Conservation (phyloP, 2,888 invertebrate genomes). For the Drosophila picticornis region DNA sequence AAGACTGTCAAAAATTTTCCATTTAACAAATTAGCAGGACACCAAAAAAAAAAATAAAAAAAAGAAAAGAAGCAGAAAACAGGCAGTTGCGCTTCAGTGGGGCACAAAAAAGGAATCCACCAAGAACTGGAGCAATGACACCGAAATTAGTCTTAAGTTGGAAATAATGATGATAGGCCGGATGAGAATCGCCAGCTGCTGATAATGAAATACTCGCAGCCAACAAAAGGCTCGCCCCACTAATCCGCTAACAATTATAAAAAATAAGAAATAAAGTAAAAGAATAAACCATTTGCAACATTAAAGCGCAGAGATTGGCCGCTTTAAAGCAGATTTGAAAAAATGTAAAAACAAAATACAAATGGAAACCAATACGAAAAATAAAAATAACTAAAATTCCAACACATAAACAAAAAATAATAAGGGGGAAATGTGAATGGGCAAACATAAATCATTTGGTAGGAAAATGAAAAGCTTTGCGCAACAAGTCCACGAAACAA, state of each 20-base stretch:
- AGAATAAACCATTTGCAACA: slow-evolving; percentile 10
- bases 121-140: slow-evolving; percentile 41
- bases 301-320: slow-evolving; percentile 31
- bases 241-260: slow-evolving; percentile 62
- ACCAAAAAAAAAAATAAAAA: slow-evolving; percentile 15
- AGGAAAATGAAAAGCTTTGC: slow-evolving; percentile 76
- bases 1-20: slow-evolving; percentile 78
- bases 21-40: slow-evolving; percentile 73
- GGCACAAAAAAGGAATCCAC: slow-evolving; percentile 23
- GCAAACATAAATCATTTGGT: slow-evolving; percentile 74
- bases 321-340: slow-evolving; percentile 27
- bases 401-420: slow-evolving; percentile 39
- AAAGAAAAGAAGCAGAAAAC: slow-evolving; percentile 4
- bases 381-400: slow-evolving; percentile 10
- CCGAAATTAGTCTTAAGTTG: slow-evolving; percentile 72
- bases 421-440: slow-evolving; percentile 51
- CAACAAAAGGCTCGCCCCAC: slow-evolving; percentile 27
- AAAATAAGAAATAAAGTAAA: slow-evolving; percentile 10
- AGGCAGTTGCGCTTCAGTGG: slow-evolving; percentile 19
- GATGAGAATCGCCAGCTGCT: slow-evolving; percentile 75
- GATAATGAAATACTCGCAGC: slow-evolving; percentile 56
- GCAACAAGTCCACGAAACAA: slow-evolving; percentile 78
- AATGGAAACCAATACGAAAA: slow-evolving; percentile 35
- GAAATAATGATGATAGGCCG: slow-evolving; percentile 73
- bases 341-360: neutral